Evolutionary conservation across 2,797 vertebrate species (phyloP).

Genomic region (Acomys russatus): DNA sequence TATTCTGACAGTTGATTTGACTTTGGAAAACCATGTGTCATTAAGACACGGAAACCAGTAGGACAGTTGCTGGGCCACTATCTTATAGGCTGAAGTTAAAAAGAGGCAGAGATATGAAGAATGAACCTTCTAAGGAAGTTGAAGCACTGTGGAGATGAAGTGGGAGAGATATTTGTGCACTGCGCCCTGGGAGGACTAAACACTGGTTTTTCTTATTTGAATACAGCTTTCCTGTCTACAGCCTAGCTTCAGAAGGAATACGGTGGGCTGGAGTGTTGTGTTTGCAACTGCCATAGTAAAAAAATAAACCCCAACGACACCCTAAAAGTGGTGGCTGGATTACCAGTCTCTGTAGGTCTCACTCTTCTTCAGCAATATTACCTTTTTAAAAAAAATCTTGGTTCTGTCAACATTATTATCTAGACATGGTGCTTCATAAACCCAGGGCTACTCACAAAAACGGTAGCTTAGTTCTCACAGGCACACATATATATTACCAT

Average conservation of each 20-base stretch:
- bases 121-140: neutral
- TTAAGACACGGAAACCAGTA: neutral
- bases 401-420: conserved; percentile 14
- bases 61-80: neutral
- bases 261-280: neutral
- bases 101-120: neutral
- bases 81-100: conserved; percentile 43
- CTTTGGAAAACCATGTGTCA: conserved; percentile 19
- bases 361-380: neutral
- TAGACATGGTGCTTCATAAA: conserved; percentile 44
- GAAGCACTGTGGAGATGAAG: neutral
- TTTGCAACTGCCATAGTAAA: neutral
- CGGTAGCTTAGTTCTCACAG: neutral
- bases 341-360: neutral
- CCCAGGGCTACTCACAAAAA: conserved; percentile 54
- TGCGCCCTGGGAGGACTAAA: neutral
- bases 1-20: neutral
- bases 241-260: neutral
- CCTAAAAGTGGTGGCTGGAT: conserved; percentile 23
- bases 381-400: conserved; percentile 14
- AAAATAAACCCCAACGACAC: neutral
- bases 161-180: neutral
- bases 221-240: conserved; percentile 9
- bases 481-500: neutral
- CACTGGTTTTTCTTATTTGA: conserved; percentile 1